Base-by-base conservation (phyloP, 2,797 vertebrate species). In the Phoebastria nigripes region DNA sequence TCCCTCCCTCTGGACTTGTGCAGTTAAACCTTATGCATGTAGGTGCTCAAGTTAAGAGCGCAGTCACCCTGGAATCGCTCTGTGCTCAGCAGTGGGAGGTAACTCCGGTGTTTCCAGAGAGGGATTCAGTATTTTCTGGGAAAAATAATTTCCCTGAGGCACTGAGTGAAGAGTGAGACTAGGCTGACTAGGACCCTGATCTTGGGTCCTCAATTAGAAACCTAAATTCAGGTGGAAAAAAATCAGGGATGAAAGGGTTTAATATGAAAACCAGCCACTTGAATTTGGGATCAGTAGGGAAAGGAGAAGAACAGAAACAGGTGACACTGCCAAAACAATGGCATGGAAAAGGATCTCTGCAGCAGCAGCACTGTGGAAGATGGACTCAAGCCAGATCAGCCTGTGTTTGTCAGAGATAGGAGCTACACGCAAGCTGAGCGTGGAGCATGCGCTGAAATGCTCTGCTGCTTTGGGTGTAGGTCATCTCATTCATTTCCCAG, bases 21-120 rank as follows among this genome's bases (percentile, higher is more conserved):
- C 24, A 70, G 10, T 29, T 62, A 69, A 65, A 61, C 5, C 39
- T 76, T 35, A 16, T 24, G 44, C 22, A 56, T 0, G 0, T 11
- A 7, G 35, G 12, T 44, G 13, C 16, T 18, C 22, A 25, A 11
- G 10, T 33, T 44, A 44, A 47, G 22, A n/a, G 22, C 63, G n/a
- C 8, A 6, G 44, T 66, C 63, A 47, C 12, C 11, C 22, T 19
- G 22, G 22, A 33, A 26, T 35, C 8, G 1, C 22, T 26, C 63
- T 19, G 33, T 47, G 24, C 65, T 67, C 44, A 24, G 16, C 12
- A 35, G 41, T 49, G 25, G 31, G 35, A 56, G 24, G 35, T 25
- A 41, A 20, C 13, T n/a, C 44, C 1, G 0, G 29, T 49, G 42
- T 41, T 84, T 66, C 25, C 35, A 65, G 35, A 66, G 18, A 8